Percentiles rank a stretch among this genome's conserved stretches.
Evolutionary conservation across 2,888 invertebrate species (phyloP).

Genomic region (Polylopha cassiicola): DNA sequence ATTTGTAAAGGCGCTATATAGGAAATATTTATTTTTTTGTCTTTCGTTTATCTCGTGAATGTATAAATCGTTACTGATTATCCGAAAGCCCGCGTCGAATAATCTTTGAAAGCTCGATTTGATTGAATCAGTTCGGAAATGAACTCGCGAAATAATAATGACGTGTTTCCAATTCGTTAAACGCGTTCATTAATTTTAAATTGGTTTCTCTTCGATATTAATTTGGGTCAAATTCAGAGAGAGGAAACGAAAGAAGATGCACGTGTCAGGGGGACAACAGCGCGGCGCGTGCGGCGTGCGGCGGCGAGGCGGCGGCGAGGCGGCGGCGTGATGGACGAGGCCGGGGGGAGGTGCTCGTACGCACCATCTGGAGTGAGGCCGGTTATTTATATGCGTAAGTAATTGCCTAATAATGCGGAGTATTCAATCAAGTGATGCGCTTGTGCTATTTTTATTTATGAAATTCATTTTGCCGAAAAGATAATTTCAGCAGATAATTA

Average conservation of each 20-base stretch:
- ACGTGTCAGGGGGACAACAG: slow-evolving; percentile 11
- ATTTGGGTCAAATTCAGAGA: slow-evolving; percentile 9
- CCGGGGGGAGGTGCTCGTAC: slow-evolving; percentile 4
- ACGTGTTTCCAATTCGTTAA: slow-evolving; percentile 7
- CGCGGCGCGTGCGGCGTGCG: slow-evolving; percentile 2
- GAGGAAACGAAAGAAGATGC: slow-evolving; percentile 10
- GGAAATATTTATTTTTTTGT: no score
- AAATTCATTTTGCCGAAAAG: no score
- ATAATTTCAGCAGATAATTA: no score
- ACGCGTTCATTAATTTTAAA: slow-evolving; percentile 3
- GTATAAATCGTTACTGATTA: no score
- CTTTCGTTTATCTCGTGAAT: no score
- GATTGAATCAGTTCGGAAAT: neutral
- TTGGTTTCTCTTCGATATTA: slow-evolving; percentile 6
- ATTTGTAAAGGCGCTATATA: no score
- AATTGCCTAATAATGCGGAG: no score
- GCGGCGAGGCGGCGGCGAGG: no score
- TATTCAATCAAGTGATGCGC: no score
- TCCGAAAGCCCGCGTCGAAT: no score
- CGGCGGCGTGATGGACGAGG: slow-evolving; percentile 22
- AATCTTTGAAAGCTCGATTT: neutral
- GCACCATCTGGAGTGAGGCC: slow-evolving; percentile 4
- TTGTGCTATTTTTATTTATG: no score
- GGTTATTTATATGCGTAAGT: slow-evolving; percentile 7
- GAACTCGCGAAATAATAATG: neutral